Conservation (phyloP, 92 coral and sea anemone genomes). For the Pocillopora meandrina region DNA sequence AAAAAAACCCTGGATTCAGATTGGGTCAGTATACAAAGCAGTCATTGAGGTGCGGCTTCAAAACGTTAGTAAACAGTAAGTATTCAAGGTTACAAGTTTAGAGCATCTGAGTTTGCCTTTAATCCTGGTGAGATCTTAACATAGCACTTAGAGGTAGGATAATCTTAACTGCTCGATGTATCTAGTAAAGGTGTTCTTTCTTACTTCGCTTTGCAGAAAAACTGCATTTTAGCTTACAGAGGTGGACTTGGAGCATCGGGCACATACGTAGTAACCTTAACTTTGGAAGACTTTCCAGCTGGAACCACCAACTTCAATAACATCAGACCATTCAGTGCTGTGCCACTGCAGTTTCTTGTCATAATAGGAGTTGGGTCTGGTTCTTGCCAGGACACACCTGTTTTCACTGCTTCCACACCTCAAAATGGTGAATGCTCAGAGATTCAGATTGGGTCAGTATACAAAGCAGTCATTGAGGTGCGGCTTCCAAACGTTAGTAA, state of each 20-base stretch:
- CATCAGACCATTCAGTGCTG: conserved; percentile 48
- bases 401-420: conserved; percentile 50
- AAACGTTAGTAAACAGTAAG: conserved; percentile 40
- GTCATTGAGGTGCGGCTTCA: conserved; percentile 44
- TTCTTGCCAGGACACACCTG: conserved; percentile 45
- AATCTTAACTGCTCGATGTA: neutral
- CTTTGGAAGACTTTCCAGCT: conserved; percentile 60
- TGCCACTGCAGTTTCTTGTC: conserved; percentile 60
- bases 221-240: conserved; percentile 9
- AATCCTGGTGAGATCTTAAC: too few species aligned
- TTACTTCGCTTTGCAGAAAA: conserved; percentile 1
- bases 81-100: neutral
- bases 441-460: conserved; percentile 39
- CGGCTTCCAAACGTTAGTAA: conserved; percentile 36
- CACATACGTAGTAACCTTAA: conserved; percentile 60
- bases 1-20: too few species aligned
- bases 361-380: conserved; percentile 16
- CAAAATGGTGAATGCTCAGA: conserved; percentile 50
- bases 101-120: too few species aligned
- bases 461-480: conserved; percentile 40
- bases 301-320: conserved; percentile 39
- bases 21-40: conserved; percentile 43
- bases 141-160: too few species aligned
- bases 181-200: neutral
- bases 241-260: conserved; percentile 39